Conservation (phyloP, 2,888 invertebrate species). For the Lasioglossum zephyrum region DNA sequence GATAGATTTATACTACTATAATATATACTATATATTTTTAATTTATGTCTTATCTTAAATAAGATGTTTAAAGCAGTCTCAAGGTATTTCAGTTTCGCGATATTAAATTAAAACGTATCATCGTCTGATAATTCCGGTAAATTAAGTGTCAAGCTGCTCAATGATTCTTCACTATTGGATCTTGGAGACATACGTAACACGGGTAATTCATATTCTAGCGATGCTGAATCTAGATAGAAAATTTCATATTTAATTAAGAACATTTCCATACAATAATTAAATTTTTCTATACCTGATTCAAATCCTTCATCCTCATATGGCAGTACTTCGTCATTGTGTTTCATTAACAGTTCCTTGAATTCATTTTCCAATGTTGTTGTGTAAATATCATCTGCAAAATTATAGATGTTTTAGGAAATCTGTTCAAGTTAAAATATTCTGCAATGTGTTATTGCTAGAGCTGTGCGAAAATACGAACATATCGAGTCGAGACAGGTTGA, state of each 20-base stretch:
- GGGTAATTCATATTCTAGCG: constrained; percentile 39
- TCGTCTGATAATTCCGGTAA: constrained; percentile 61
- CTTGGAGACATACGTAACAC: not conserved
- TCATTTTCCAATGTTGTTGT: constrained; percentile 55
- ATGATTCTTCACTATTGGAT: constrained; percentile 1
- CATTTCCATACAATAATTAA: not conserved
- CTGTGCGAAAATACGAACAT: too few relatives aligned
- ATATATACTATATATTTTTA: constrained; percentile 25
- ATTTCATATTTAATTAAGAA: not conserved
- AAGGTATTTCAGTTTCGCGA: constrained; percentile 19
- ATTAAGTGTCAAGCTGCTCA: constrained; percentile 16
- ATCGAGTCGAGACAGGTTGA: too few relatives aligned
- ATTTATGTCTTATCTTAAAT: constrained; percentile 24
- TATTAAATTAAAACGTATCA: constrained; percentile 36
- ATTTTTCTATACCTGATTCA: constrained; percentile 67
- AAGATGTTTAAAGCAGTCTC: constrained; percentile 7
- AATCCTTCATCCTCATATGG: constrained; percentile 67
- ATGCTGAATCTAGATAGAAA: constrained; percentile 45
- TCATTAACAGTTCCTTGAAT: constrained; percentile 36
- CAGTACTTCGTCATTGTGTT: constrained; percentile 33
- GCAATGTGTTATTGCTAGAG: not conserved
- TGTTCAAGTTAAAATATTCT: not conserved
- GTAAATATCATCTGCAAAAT: constrained; percentile 53
- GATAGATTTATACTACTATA: constrained; percentile 10
- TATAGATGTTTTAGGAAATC: constrained; percentile 16